phyloP scores from a whole-genome alignment of 2,888 invertebrate genomes.

The Cephalotes varians region DNA sequence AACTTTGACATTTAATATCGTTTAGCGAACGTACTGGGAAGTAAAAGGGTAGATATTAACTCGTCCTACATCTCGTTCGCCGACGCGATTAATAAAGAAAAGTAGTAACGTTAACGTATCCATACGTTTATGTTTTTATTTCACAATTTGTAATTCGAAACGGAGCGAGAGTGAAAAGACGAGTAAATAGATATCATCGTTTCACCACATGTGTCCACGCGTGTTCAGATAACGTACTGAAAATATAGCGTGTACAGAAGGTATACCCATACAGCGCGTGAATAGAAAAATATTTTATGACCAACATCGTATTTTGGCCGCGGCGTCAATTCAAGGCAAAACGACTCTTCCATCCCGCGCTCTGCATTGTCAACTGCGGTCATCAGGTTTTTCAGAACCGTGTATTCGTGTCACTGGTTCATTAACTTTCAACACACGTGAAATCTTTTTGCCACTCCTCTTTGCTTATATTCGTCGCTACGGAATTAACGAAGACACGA shows the following conservation, averaged over 20 bases:
- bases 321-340: not conserved
- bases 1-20: constrained; percentile 52
- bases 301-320: not conserved
- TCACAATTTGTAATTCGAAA: constrained; percentile 49
- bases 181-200: constrained; percentile 27
- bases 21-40: constrained; percentile 27
- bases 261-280: not conserved
- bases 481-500: constrained; percentile 11
- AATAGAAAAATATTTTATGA: constrained; percentile 22
- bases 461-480: not conserved
- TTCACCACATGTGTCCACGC: not conserved
- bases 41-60: constrained; percentile 32
- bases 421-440: not conserved
- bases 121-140: constrained; percentile 38
- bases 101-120: constrained; percentile 40
- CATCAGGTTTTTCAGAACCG: not conserved
- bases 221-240: constrained; percentile 18
- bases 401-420: not conserved
- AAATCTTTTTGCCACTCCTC: not conserved
- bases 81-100: constrained; percentile 45
- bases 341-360: not conserved
- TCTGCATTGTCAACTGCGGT: not conserved
- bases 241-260: too few species aligned
- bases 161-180: constrained; percentile 30
- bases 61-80: constrained; percentile 18